These are phyloP conservation scores for Ichneumon xanthorius DNA, from an alignment of 2,888 invertebrate species.

Conservation along the genomic window DNA sequence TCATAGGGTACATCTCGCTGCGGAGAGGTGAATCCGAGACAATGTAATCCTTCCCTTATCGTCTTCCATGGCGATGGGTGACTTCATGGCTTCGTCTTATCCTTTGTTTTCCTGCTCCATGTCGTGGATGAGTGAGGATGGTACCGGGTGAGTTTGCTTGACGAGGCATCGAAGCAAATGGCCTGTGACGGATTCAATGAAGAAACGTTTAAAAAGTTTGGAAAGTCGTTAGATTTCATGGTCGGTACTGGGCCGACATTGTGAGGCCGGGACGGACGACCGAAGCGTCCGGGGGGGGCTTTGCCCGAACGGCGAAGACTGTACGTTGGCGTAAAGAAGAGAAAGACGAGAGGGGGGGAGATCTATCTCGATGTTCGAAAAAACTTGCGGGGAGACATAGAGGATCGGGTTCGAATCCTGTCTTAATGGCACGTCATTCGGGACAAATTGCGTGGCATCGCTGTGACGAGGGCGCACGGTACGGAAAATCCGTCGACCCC, in stretches of 20 bases:
- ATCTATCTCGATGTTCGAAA: slow-evolving; percentile 40
- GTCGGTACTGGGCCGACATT: slow-evolving; percentile 40
- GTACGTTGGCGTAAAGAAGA: background rate
- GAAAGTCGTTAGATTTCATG: slow-evolving; percentile 72
- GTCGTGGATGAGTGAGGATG: background rate
- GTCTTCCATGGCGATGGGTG: background rate
- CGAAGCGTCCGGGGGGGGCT: slow-evolving; percentile 23
- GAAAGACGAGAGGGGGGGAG: slow-evolving; percentile 9
- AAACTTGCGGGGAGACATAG: slow-evolving; percentile 56
- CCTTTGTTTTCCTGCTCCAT: background rate
- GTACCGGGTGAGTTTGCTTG: slow-evolving; percentile 19
- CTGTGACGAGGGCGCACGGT: slow-evolving; percentile 63
- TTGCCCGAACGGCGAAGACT: slow-evolving; percentile 18
- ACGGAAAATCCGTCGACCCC: slow-evolving; percentile 39
- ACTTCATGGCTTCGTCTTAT: background rate
- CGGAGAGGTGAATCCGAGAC: background rate
- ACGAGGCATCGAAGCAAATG: slow-evolving; percentile 57
- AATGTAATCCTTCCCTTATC: background rate
- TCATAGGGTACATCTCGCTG: background rate
- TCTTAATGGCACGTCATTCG: slow-evolving; percentile 77
- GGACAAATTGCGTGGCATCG: slow-evolving; percentile 77
- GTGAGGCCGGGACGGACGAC: slow-evolving; percentile 3
- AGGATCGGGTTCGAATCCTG: slow-evolving; percentile 72
- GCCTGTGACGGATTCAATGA: slow-evolving; percentile 68
- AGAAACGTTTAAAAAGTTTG: slow-evolving; percentile 72